phyloP scores from a whole-genome alignment of 2,888 invertebrate species.

The Callimorpha dominula region DNA sequence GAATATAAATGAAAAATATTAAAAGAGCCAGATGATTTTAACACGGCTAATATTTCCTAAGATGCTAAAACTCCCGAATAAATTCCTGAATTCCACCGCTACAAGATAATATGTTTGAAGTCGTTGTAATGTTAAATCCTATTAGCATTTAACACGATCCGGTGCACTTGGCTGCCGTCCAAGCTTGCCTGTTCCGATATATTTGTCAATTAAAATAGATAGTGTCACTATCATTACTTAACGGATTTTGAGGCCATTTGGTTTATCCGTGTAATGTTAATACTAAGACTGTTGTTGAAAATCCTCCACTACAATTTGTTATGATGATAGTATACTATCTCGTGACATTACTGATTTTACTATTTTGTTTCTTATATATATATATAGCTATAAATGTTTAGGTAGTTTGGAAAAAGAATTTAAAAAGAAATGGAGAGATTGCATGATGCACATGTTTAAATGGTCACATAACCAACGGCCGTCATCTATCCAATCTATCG shows the following conservation, averaged over 20 bases:
- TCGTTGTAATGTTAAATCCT: conserved; percentile 30
- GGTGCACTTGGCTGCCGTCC: conserved; percentile 36
- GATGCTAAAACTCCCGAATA: background rate
- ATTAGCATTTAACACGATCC: conserved; percentile 39
- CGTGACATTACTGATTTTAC: too few relatives aligned
- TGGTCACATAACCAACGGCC: too few relatives aligned
- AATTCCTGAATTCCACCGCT: background rate
- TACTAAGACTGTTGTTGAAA: background rate
- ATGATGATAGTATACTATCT: too few relatives aligned
- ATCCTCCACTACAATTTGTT: too few relatives aligned
- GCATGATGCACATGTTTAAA: too few relatives aligned
- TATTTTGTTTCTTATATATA: too few relatives aligned
- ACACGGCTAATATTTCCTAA: background rate
- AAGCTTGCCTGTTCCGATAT: conserved; percentile 31
- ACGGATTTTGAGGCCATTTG: conserved; percentile 7
- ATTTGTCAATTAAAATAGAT: conserved; percentile 47
- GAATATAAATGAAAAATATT: conserved; percentile 1
- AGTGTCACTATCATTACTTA: conserved; percentile 14
- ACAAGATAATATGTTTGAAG: conserved; percentile 29
- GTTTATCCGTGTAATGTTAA: background rate
- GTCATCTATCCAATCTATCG: too few relatives aligned
- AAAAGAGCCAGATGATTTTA: background rate
- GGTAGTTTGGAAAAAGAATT: too few relatives aligned
- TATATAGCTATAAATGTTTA: too few relatives aligned
- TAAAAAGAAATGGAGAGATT: too few relatives aligned